Evolutionary conservation across 2,113 vertebrate genomes (phyloP).

Genomic region (Alaudala cheleensis): DNA sequence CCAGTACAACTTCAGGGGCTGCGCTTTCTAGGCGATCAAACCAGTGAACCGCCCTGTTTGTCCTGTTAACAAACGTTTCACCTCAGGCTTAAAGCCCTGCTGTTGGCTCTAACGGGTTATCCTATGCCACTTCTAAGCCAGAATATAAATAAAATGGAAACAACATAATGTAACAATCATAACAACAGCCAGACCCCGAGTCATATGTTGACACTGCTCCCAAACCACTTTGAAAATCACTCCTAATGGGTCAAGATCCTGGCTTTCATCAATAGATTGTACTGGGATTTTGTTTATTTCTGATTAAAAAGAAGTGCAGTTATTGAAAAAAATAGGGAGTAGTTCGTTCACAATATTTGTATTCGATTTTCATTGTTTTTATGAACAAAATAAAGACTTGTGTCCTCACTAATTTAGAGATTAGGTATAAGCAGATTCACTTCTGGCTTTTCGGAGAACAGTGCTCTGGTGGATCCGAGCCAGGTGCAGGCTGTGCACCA

Average conservation of each 20-base stretch:
- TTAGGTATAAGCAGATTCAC: rapidly evolving
- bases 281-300: background rate
- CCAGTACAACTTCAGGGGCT: rapidly evolving
- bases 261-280: background rate
- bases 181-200: background rate
- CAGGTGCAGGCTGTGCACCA: no score
- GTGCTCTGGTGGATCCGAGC: no score
- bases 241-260: background rate
- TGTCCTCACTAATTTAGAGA: background rate
- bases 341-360: background rate
- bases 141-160: background rate
- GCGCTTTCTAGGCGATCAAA: background rate
- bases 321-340: background rate
- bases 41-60: no score
- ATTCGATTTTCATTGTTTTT: background rate
- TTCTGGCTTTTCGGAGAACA: background rate
- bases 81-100: background rate
- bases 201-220: background rate
- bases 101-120: background rate
- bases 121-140: background rate
- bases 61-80: background rate
- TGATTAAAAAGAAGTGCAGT: background rate
- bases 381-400: background rate
- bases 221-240: background rate
- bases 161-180: background rate